Evolutionary conservation across 1,140 invertebrate species (phyloP).

Genomic region (Papilio machaon): DNA sequence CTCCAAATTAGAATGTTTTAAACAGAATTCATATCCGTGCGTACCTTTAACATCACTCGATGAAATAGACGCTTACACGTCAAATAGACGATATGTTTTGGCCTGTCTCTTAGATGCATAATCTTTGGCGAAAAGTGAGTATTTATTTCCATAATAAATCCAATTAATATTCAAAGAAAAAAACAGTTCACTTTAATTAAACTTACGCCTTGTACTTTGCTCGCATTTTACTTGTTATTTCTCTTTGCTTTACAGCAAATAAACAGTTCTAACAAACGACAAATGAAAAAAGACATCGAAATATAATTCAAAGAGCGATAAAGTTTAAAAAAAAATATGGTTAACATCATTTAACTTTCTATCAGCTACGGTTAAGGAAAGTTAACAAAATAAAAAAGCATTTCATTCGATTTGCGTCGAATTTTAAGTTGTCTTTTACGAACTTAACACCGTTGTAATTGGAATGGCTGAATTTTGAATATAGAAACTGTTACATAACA

Average conservation of each 20-base stretch:
- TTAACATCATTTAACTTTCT: conserved; percentile 16
- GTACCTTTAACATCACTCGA: not conserved
- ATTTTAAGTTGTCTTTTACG: conserved; percentile 1
- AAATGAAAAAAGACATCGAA: not conserved
- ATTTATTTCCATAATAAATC: not conserved
- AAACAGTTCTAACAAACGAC: not conserved
- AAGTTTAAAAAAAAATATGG: not conserved
- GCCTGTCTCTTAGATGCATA: not conserved
- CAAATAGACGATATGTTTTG: not conserved
- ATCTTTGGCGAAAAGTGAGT: not conserved
- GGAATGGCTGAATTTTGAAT: not conserved
- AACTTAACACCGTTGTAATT: not conserved
- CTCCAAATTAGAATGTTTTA: not conserved
- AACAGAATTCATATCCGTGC: not conserved
- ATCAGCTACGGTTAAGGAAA: not conserved
- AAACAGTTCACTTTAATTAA: not conserved
- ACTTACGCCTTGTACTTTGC: not conserved
- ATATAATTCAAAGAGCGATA: conserved; percentile 1
- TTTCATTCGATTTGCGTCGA: conserved; percentile 14
- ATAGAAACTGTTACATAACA: not conserved
- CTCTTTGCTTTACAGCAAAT: conserved; percentile 11
- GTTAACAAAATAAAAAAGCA: conserved; percentile 15
- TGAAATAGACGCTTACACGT: not conserved
- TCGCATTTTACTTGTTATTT: not conserved
- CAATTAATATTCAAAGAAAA: not conserved